Conservation (phyloP, 2,113 vertebrate species). For the Athene noctua region DNA sequence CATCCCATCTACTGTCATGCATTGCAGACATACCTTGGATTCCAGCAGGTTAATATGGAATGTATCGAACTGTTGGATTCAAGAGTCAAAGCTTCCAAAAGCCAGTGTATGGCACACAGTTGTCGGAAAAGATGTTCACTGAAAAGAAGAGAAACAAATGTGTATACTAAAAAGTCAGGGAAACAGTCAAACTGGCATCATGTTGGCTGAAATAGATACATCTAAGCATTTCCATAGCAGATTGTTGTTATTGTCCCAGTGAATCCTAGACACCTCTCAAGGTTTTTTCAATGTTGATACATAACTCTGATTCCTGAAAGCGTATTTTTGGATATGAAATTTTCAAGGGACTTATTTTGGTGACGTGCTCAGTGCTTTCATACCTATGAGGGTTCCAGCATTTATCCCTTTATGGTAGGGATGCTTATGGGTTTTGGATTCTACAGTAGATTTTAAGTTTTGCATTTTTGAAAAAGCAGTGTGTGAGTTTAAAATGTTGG, state of each 20-base stretch:
- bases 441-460: neutral
- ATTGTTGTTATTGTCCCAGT: neutral
- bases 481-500: neutral
- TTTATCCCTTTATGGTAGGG: neutral
- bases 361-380: neutral
- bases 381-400: neutral
- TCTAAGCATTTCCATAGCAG: neutral
- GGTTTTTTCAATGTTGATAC: neutral
- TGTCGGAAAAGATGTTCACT: conserved; percentile 75
- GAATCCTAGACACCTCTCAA: neutral
- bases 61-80: conserved; percentile 56
- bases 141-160: neutral
- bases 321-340: neutral
- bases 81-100: conserved; percentile 74
- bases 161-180: neutral
- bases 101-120: conserved; percentile 79
- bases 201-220: neutral
- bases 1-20: neutral
- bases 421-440: neutral
- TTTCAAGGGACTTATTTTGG: neutral
- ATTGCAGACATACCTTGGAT: conserved; percentile 57
- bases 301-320: neutral
- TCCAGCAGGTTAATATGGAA: conserved; percentile 74
- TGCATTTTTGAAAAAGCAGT: neutral
- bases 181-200: neutral